These are phyloP conservation scores for Neosilurus mollespiculum DNA, from an alignment of 2,797 vertebrate genomes.

Conservation along the genomic window DNA sequence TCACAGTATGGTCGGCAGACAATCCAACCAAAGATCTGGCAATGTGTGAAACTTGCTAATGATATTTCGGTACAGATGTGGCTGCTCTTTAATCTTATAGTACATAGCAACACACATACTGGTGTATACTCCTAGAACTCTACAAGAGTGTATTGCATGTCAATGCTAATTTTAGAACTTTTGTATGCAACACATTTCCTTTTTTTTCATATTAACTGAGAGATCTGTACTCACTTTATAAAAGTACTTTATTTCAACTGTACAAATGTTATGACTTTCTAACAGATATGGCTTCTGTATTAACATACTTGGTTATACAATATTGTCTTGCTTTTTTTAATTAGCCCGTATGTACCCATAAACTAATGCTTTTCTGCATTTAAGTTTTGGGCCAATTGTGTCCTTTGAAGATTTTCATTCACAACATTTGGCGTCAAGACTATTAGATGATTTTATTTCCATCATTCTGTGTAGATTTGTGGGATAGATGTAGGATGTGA, in stretches of 20 bases:
- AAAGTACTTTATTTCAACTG: not conserved
- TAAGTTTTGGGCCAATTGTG: not conserved
- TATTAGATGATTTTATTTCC: not conserved
- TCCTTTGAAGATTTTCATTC: not conserved
- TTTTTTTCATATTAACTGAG: not conserved
- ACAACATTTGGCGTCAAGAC: not conserved
- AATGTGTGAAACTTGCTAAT: slow-evolving; percentile 75
- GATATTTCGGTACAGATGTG: not conserved
- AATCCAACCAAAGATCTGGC: slow-evolving; percentile 80
- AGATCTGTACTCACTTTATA: not conserved
- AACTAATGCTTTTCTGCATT: not conserved
- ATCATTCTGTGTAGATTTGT: not conserved
- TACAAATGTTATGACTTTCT: not conserved
- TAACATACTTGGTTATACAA: not conserved
- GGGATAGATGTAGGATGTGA: not conserved
- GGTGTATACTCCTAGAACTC: not conserved
- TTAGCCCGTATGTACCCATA: not conserved
- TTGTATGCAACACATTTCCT: not conserved
- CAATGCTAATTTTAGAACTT: not conserved
- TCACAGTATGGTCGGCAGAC: slow-evolving; percentile 75
- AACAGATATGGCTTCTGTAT: not conserved
- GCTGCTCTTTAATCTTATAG: not conserved
- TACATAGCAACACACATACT: not conserved
- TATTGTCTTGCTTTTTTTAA: not conserved
- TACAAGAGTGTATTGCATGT: not conserved